Conservation (phyloP, 2,797 vertebrate genomes). For the Thamnophis elegans region DNA sequence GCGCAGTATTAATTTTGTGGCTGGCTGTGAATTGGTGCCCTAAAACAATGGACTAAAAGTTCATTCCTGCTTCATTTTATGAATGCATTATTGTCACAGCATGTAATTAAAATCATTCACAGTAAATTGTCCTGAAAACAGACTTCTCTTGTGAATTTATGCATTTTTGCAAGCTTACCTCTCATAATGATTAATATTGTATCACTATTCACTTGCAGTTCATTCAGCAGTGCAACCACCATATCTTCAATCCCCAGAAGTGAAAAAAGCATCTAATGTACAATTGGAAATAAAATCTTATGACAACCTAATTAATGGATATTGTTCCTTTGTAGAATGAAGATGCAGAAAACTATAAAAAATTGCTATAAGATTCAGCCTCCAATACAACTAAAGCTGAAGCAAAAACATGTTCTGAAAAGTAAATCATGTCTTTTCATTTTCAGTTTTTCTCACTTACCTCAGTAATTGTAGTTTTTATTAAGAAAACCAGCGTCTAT, state of each 20-base stretch:
- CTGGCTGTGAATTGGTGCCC: slow-evolving; percentile 52
- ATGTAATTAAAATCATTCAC: slow-evolving; percentile 69
- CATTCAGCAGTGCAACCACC: slow-evolving; percentile 44
- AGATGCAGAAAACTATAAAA: slow-evolving; percentile 42
- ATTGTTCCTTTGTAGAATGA: slow-evolving; percentile 44
- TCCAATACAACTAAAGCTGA: background rate
- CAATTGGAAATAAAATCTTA: slow-evolving; percentile 51
- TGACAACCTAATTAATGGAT: slow-evolving; percentile 60
- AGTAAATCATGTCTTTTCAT: slow-evolving; percentile 14
- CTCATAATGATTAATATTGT: slow-evolving; percentile 62
- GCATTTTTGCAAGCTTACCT: slow-evolving; percentile 61
- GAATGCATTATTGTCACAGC: slow-evolving; percentile 64
- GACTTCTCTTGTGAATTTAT: slow-evolving; percentile 56
- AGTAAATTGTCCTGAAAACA: slow-evolving; percentile 63
- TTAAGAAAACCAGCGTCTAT: background rate
- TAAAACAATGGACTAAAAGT: slow-evolving; percentile 62
- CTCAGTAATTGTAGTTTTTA: slow-evolving; percentile 16
- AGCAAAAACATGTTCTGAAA: slow-evolving; percentile 15
- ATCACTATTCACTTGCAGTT: slow-evolving; percentile 42
- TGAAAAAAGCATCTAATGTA: slow-evolving; percentile 50
- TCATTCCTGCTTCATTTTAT: slow-evolving; percentile 62
- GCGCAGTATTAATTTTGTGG: slow-evolving; percentile 35
- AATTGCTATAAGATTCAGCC: slow-evolving; percentile 22
- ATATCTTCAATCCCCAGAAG: slow-evolving; percentile 42
- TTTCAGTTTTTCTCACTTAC: slow-evolving; percentile 8